Conservation (phyloP, 2,113 vertebrate species). For the Aspidoscelis tigris region DNA sequence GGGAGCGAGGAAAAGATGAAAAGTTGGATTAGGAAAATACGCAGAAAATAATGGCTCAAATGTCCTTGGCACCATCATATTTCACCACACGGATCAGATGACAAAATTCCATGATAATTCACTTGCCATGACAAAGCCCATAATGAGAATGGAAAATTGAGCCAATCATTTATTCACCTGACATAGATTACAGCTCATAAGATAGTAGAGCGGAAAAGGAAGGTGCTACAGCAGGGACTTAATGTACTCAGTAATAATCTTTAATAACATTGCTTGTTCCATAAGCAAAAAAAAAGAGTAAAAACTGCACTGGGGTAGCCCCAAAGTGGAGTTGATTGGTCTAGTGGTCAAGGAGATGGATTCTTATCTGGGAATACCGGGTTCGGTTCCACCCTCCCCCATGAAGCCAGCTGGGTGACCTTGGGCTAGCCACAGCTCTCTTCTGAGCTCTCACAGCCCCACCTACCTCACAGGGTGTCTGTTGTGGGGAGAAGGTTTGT, state of each 20-base stretch:
- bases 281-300: background rate
- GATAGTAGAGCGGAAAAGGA: conserved; percentile 25
- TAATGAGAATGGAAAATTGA: conserved; percentile 80
- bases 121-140: conserved; percentile 77
- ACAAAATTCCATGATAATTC: conserved; percentile 75
- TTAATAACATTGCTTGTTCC: background rate
- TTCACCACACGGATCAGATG: conserved; percentile 72
- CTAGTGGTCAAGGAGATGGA: too few relatives aligned
- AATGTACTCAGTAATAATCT: conserved; percentile 47
- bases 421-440: too few relatives aligned
- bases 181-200: conserved; percentile 65
- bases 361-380: too few relatives aligned
- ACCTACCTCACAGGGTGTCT: too few relatives aligned
- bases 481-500: too few relatives aligned
- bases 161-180: conserved; percentile 75
- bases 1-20: conserved; percentile 49
- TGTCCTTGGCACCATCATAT: conserved; percentile 69
- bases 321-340: background rate
- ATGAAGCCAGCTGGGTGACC: too few relatives aligned
- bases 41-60: conserved; percentile 66
- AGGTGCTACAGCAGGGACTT: conserved; percentile 50
- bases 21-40: conserved; percentile 61
- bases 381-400: too few relatives aligned
- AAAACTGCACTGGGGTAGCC: background rate
- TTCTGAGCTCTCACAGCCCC: too few relatives aligned